Evolutionary conservation across 1,140 invertebrate genomes (phyloP).

Genomic region (Scaptomyza graminum): DNA sequence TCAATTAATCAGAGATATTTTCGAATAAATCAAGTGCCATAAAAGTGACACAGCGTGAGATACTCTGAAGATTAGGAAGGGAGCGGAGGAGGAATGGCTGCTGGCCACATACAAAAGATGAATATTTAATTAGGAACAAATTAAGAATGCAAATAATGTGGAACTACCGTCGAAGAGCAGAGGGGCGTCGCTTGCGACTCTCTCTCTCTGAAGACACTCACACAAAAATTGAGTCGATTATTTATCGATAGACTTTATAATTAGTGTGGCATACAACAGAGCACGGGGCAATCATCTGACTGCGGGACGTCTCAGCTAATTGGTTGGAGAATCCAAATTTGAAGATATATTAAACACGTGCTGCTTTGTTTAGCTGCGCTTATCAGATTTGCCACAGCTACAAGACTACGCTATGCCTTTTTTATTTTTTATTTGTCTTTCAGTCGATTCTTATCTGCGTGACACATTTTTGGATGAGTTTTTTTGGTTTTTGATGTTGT

Average conservation of each 20-base stretch:
- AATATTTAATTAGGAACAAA: constrained; percentile 81
- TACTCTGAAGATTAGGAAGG: constrained; percentile 27
- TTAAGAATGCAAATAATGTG: constrained; percentile 82
- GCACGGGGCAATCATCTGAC: constrained; percentile 31
- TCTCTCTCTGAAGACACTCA: background rate
- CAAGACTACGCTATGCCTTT: background rate
- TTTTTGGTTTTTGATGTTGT: too few relatives aligned
- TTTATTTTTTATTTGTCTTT: too few relatives aligned
- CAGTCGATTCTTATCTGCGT: constrained; percentile 10
- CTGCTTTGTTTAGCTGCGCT: background rate
- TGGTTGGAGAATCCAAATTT: constrained; percentile 21
- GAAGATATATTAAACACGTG: background rate
- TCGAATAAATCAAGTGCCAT: constrained; percentile 78
- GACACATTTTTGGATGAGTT: background rate
- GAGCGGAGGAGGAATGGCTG: background rate
- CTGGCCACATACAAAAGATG: constrained; percentile 61
- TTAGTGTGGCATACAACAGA: constrained; percentile 70
- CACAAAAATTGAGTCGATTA: constrained; percentile 59
- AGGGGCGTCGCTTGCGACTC: constrained; percentile 19
- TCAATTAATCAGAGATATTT: constrained; percentile 76
- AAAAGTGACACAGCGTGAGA: constrained; percentile 81
- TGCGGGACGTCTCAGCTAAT: constrained; percentile 62
- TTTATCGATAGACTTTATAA: constrained; percentile 76
- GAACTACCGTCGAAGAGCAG: constrained; percentile 61
- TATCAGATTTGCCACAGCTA: constrained; percentile 20